Evolutionary conservation across 2,888 invertebrate species (phyloP), one percentile per base, ranked within the genome.

Genomic region (Myopa tessellatipennis): DNA sequence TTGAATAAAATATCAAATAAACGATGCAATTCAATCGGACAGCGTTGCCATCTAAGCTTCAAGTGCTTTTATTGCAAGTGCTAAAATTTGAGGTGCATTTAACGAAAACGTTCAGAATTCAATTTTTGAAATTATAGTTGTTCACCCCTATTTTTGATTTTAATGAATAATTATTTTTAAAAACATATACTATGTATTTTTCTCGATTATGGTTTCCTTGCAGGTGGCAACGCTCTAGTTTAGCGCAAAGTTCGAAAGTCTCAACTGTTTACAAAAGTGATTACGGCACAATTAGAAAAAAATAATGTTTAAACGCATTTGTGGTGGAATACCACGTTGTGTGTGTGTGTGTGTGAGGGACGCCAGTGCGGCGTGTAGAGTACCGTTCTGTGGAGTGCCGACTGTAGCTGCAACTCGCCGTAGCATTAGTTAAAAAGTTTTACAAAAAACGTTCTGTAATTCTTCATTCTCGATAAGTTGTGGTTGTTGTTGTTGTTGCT

Each of bases 401-500:
- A 38, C 38, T 34, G 65, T 12, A 65, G 26, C n/a, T n/a, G 55
- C n/a, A 38, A 34, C 38, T 14, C 8, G 75, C 69, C 10, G 38
- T 58, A 18, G 55, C 34, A 58, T 67, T 38, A 74, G 74, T 75
- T 69, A 45, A 68, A 67, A 75, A 60, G 68, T 75, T 75, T 55
- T 50, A 72, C 50, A 60, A 77, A 77, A 74, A 78, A 77, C 70
- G 65, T 72, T 74, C 75, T 61, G 75, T 79, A 79, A 79, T 79
- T 79, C 38, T 50, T 63, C 74, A 38, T 55, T 76, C 76, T 69
- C 76, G 60, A 73, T 77, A 74, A 77, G 58, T 72, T n/a, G 60
- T 60, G 45, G 73, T 68, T 77, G 40, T 58, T 65, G 65, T n/a
- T 18, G 26, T 60, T 18, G 55, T 38, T 55, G 72, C 3, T 65